phyloP scores from a whole-genome alignment of 2,888 invertebrate genomes.

The Cerceris ruficornis region DNA sequence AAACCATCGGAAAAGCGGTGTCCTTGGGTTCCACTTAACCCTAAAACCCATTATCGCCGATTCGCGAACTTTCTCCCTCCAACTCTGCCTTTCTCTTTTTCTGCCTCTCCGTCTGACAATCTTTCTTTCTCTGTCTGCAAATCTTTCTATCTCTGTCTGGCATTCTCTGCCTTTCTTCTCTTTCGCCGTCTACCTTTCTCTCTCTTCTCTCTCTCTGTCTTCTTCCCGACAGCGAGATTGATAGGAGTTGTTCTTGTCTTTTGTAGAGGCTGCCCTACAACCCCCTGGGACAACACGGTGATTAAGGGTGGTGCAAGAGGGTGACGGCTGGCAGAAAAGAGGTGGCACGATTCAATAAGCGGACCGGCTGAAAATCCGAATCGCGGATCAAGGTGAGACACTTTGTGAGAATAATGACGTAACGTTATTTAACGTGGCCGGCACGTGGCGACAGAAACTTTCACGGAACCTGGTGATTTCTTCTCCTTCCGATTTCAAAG shows the following conservation, averaged over 20 bases:
- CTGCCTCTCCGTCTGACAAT: too few relatives aligned
- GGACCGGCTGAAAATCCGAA: slow-evolving; percentile 42
- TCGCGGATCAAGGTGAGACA: slow-evolving; percentile 57
- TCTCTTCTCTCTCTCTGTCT: not conserved
- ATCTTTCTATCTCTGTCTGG: too few relatives aligned
- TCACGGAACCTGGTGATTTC: not conserved
- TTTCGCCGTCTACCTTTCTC: too few relatives aligned
- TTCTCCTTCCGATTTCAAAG: not conserved
- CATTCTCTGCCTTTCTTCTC: too few relatives aligned
- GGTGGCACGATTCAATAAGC: slow-evolving; percentile 43
- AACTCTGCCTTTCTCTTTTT: too few relatives aligned
- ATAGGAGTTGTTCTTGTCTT: slow-evolving; percentile 52
- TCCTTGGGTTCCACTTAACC: slow-evolving; percentile 44
- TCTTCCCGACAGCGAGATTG: slow-evolving; percentile 52
- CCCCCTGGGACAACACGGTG: slow-evolving; percentile 20
- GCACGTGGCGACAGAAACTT: not conserved
- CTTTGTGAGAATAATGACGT: not conserved
- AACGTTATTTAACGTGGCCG: not conserved
- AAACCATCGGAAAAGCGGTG: slow-evolving; percentile 21
- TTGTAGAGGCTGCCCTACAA: slow-evolving; percentile 38
- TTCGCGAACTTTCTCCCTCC: slow-evolving; percentile 28
- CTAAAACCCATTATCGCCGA: slow-evolving; percentile 37
- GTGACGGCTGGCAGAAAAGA: slow-evolving; percentile 9
- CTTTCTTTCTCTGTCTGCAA: too few relatives aligned
- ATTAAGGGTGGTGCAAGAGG: slow-evolving; percentile 29